Percentiles rank a stretch among this genome's conserved stretches.
These are phyloP conservation scores for Lampris incognitus DNA, from an alignment of 2,113 vertebrate species.

Conservation along the genomic window DNA sequence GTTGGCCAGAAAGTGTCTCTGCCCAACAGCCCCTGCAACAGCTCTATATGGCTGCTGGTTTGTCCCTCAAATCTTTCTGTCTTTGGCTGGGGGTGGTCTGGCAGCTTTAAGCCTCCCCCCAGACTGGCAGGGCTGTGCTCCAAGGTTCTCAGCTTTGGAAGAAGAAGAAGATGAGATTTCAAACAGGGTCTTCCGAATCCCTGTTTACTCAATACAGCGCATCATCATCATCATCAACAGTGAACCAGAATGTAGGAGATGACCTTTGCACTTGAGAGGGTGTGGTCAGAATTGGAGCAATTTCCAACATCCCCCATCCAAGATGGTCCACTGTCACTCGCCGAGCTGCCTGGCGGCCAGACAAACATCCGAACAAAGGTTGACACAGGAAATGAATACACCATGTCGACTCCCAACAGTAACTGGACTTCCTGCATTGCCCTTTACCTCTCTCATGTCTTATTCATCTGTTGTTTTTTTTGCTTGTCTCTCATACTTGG, in stretches of 20 bases:
- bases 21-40: slow-evolving; percentile 40
- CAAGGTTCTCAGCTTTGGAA: slow-evolving; percentile 76
- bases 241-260: slow-evolving; percentile 56
- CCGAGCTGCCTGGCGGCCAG: slow-evolving; percentile 70
- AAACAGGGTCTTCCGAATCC: slow-evolving; percentile 53
- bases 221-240: slow-evolving; percentile 50
- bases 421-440: slow-evolving; percentile 37
- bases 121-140: slow-evolving; percentile 76
- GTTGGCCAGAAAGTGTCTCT: slow-evolving; percentile 55
- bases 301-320: slow-evolving; percentile 49
- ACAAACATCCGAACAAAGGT: slow-evolving; percentile 66
- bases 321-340: slow-evolving; percentile 67
- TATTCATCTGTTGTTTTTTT: slow-evolving; percentile 64
- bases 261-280: slow-evolving; percentile 60
- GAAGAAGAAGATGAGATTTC: slow-evolving; percentile 68
- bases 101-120: slow-evolving; percentile 55
- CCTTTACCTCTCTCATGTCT: slow-evolving; percentile 24
- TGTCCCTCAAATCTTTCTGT: slow-evolving; percentile 62
- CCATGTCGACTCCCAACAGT: slow-evolving; percentile 42
- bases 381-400: slow-evolving; percentile 67
- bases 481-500: slow-evolving; percentile 81
- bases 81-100: slow-evolving; percentile 48
- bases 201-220: slow-evolving; percentile 76
- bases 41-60: slow-evolving; percentile 55
- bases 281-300: slow-evolving; percentile 56